These are phyloP conservation scores for Zophobas morio DNA, from an alignment of 1,140 invertebrate genomes.

Conservation along the genomic window DNA sequence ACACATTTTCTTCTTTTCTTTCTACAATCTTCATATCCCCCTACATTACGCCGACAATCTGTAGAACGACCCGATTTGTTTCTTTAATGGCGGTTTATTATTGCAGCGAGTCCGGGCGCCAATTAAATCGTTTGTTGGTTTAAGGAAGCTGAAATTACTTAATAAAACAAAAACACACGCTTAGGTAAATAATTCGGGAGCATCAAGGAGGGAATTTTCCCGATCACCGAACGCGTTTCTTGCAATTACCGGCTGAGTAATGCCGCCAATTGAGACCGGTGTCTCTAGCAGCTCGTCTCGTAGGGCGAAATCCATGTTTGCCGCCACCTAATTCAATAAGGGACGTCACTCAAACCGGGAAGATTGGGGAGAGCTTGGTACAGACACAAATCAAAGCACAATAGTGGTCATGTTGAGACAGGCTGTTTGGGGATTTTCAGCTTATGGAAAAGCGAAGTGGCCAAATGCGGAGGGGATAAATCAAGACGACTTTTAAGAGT, in stretches of 20 bases:
- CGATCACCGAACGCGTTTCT: conserved; percentile 1
- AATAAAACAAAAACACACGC: conserved; percentile 10
- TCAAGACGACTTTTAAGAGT: too few species aligned
- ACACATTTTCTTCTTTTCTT: too few species aligned
- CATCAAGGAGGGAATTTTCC: background rate
- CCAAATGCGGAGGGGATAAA: too few species aligned
- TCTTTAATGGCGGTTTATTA: conserved; percentile 7
- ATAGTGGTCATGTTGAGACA: background rate
- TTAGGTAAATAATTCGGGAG: background rate
- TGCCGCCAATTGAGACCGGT: background rate
- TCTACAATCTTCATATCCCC: too few species aligned
- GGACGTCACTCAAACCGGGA: background rate
- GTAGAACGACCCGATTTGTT: background rate
- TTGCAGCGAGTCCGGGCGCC: conserved; percentile 10
- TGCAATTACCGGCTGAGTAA: background rate
- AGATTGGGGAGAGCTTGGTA: background rate
- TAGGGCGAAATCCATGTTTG: background rate
- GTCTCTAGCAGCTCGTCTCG: background rate
- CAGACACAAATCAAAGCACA: background rate
- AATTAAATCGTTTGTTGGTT: conserved; percentile 6
- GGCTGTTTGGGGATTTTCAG: background rate
- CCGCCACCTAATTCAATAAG: background rate
- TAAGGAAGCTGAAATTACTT: background rate
- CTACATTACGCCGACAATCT: too few species aligned
- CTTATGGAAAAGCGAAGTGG: too few species aligned